A percentile compares a stretch with the other conserved stretches of the same genome.
Conservation (phyloP, 1,140 invertebrate species). For the Ceratina australensis region DNA sequence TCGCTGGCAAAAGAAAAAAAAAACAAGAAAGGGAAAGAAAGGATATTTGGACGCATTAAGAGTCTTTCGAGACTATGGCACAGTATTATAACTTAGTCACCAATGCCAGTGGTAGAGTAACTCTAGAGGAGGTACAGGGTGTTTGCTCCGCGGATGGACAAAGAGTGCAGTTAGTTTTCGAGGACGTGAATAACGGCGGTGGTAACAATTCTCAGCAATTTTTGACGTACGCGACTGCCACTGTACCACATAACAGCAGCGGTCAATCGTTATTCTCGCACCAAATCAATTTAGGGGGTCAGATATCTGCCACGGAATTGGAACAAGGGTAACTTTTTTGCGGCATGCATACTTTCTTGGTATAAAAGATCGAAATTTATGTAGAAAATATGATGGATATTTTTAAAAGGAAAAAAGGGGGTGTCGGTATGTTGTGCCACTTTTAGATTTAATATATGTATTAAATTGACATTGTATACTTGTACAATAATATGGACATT, state of each 20-base stretch:
- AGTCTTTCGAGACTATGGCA: constrained; percentile 75
- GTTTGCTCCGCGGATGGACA: constrained; percentile 72
- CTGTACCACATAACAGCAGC: constrained; percentile 62
- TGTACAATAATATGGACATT: constrained; percentile 4
- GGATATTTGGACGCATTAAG: constrained; percentile 52
- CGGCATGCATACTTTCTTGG: constrained; percentile 49
- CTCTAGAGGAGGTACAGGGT: constrained; percentile 72
- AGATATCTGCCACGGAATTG: constrained; percentile 67
- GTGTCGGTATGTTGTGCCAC: constrained; percentile 42
- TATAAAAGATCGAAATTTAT: not conserved
- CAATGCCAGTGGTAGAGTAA: constrained; percentile 72
- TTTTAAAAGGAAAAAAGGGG: constrained; percentile 28
- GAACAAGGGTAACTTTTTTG: constrained; percentile 73
- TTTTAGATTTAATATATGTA: constrained; percentile 32
- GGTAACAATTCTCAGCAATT: constrained; percentile 66
- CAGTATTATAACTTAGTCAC: constrained; percentile 76
- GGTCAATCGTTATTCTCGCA: constrained; percentile 69
- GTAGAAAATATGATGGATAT: constrained; percentile 16
- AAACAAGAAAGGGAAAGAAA: constrained; percentile 43
- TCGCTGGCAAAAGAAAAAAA: too few species aligned
- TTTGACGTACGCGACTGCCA: constrained; percentile 68
- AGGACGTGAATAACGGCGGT: constrained; percentile 73
- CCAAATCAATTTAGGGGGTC: constrained; percentile 70
- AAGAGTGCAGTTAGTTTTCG: constrained; percentile 73
- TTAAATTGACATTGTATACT: constrained; percentile 3